Evolutionary conservation across 1,140 invertebrate genomes (phyloP), one percentile per base, ranked within the genome.

Genomic region (Bombus huntii): DNA sequence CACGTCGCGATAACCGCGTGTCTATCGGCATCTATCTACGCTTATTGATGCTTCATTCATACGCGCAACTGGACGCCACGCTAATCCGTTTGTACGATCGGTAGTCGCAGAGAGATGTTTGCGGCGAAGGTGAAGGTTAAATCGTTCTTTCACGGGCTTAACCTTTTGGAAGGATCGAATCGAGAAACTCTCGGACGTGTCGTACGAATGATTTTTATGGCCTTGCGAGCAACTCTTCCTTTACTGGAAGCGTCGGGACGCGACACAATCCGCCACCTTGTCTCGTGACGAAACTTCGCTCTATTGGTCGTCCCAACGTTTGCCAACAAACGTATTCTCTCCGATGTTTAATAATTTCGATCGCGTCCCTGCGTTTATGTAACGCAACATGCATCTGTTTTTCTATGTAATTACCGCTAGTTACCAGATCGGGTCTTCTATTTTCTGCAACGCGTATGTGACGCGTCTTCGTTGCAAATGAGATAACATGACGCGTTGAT

Each of bases 1-100:
- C 81, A 65, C 13, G 37, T 9, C 57, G 13, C 53, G 81, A 65
- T 44, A 5, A n/a, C 57, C 57, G 53, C 25, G n/a, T 22, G 81
- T 59, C 81, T 75, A 74, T 75, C 70, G 57, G 22, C 79, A 34
- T 65, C 39, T 82, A 75, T 82, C 80, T 59, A 65, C 15, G 72
- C 18, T 68, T 83, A 83, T 77, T 53, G 59, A 77, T 68, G 59
- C 44, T 83, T 83, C 81, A 83, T 83, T 83, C 42, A 68, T 83
- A 53, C 81, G 31, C 53, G 25, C 42, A 18, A 39, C 73, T 53
- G 73, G 34, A 22, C 34, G 13, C 6, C 73, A 25, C 44, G 31
- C 34, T 77, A 65, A 83, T 83, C 44, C 81, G 42, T 65, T 77
- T n/a, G 34, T 39, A 59, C 66, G 65, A 70, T 80, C 31, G 77